Percentiles rank a stretch among this genome's conserved stretches.
Conservation (phyloP, 2,888 invertebrate genomes). For the Axea sp. region DNA sequence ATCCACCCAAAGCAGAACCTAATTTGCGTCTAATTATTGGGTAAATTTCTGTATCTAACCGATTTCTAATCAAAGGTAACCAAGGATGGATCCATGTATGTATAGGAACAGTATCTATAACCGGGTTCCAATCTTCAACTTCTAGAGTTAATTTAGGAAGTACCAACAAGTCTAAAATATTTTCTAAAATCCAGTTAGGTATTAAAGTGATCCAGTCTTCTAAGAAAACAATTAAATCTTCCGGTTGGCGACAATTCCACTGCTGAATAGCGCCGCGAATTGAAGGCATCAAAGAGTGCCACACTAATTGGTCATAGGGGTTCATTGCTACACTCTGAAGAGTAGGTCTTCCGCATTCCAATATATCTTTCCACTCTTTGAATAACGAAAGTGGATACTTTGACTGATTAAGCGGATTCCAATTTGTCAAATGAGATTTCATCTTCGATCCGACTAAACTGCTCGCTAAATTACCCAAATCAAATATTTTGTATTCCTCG, state of each 20-base stretch:
- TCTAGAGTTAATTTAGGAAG: conserved; percentile 87
- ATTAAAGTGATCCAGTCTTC: conserved; percentile 90
- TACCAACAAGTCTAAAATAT: conserved; percentile 90
- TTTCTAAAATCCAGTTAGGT: conserved; percentile 91
- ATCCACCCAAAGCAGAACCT: conserved; percentile 91
- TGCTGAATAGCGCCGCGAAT: conserved; percentile 85
- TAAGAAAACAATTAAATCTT: conserved; percentile 88
- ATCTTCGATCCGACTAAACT: conserved; percentile 91
- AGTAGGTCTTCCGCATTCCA: conserved; percentile 78
- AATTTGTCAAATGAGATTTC: conserved; percentile 86
- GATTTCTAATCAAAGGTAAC: conserved; percentile 89
- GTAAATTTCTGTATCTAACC: conserved; percentile 85
- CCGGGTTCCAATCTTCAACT: conserved; percentile 96
- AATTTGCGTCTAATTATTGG: conserved; percentile 95
- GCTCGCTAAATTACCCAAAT: conserved; percentile 90
- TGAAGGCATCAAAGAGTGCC: conserved; percentile 95
- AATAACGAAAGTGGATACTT: conserved; percentile 84
- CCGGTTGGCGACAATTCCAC: conserved; percentile 92
- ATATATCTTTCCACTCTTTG: conserved; percentile 85
- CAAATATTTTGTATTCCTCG: conserved; percentile 91
- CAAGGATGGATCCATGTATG: conserved; percentile 99
- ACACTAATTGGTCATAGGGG: conserved; percentile 90
- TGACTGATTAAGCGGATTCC: conserved; percentile 89
- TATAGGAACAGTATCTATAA: conserved; percentile 95
- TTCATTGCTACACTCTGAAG: conserved; percentile 80